Conservation (phyloP, 2,888 invertebrate genomes). For the Diadegma fenestrale region DNA sequence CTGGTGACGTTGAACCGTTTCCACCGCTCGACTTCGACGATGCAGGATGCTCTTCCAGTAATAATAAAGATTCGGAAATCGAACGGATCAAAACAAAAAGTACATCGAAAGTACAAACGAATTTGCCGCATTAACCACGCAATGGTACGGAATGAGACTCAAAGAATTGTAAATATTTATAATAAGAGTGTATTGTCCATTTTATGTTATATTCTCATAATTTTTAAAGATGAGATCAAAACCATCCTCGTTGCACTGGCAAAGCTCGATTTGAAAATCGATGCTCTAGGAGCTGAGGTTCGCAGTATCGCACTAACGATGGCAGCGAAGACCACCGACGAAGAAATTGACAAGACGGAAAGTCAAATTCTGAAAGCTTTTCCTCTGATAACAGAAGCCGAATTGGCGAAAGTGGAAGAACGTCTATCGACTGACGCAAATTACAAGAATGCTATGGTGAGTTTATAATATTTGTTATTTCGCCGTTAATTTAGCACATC, state of each 20-base stretch:
- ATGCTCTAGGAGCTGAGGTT: slow-evolving; percentile 51
- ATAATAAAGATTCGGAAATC: slow-evolving; percentile 27
- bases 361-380: too few relatives aligned
- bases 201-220: slow-evolving; percentile 43
- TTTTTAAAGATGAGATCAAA: slow-evolving; percentile 40
- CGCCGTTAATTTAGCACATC: slow-evolving; percentile 34
- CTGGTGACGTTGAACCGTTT: slow-evolving; percentile 50
- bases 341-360: too few relatives aligned
- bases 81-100: slow-evolving; percentile 35
- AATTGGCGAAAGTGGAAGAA: slow-evolving; percentile 31
- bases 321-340: too few relatives aligned
- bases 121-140: slow-evolving; percentile 19
- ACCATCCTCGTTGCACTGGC: slow-evolving; percentile 43
- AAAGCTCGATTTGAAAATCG: slow-evolving; percentile 47
- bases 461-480: slow-evolving; percentile 39
- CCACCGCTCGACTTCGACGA: slow-evolving; percentile 55
- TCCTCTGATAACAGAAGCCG: slow-evolving; percentile 7
- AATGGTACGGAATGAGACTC: slow-evolving; percentile 21
- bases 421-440: slow-evolving; percentile 45
- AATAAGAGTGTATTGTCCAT: slow-evolving; percentile 39
- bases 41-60: slow-evolving; percentile 36
- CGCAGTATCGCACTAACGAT: background rate
- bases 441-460: slow-evolving; percentile 38
- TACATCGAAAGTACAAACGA: slow-evolving; percentile 39
- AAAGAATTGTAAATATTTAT: slow-evolving; percentile 44